These are phyloP conservation scores for Lepus americanus DNA, from an alignment of 2,113 vertebrate species.

Conservation along the genomic window DNA sequence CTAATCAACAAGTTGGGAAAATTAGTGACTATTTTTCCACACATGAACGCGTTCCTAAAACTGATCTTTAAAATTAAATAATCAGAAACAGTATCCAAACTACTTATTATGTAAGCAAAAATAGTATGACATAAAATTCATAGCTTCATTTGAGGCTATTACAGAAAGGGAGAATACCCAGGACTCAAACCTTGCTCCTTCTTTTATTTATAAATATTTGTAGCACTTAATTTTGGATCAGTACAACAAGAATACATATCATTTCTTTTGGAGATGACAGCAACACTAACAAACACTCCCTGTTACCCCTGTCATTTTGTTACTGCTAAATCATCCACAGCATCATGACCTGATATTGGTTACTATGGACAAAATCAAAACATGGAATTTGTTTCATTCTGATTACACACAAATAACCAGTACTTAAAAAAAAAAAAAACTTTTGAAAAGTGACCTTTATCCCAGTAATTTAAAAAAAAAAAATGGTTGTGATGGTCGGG, in stretches of 20 bases:
- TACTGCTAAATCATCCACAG: slow-evolving; percentile 73
- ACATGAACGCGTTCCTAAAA: slow-evolving; percentile 28
- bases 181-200: slow-evolving; percentile 43
- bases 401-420: slow-evolving; percentile 69
- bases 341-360: slow-evolving; percentile 60
- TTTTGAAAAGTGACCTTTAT: slow-evolving; percentile 49
- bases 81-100: slow-evolving; percentile 50
- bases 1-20: slow-evolving; percentile 5
- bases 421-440: slow-evolving; percentile 25
- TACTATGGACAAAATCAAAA: slow-evolving; percentile 54
- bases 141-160: slow-evolving; percentile 33
- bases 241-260: slow-evolving; percentile 60
- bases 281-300: slow-evolving; percentile 55
- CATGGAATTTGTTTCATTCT: slow-evolving; percentile 52
- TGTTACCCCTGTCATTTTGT: slow-evolving; percentile 32
- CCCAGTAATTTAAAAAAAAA: not conserved
- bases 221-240: slow-evolving; percentile 53
- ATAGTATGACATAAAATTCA: not conserved
- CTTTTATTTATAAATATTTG: slow-evolving; percentile 67
- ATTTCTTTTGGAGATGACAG: slow-evolving; percentile 66
- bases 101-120: slow-evolving; percentile 45
- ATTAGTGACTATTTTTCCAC: slow-evolving; percentile 19
- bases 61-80: slow-evolving; percentile 60
- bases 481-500: no score
- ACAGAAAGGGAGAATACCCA: slow-evolving; percentile 58